Percentiles rank a stretch among this genome's conserved stretches.
Conservation (phyloP, 2,113 vertebrate genomes). For the Oenanthe melanoleuca region DNA sequence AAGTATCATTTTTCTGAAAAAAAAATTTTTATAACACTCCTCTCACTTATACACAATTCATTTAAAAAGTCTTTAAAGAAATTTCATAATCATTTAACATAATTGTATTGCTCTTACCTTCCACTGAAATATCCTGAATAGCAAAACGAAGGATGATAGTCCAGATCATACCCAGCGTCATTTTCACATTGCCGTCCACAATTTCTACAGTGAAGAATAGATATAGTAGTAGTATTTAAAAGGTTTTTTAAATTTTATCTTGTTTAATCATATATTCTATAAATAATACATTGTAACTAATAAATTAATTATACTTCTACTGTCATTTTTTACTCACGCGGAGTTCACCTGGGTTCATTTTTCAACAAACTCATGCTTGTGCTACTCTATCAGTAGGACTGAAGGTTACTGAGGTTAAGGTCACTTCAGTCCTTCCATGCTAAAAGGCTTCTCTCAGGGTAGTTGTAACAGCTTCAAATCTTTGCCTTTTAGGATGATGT, state of each 20-base stretch:
- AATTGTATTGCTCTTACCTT: constrained; percentile 82
- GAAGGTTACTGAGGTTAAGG: neutral
- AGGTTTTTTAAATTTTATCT: neutral
- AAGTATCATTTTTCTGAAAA: neutral
- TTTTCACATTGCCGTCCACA: constrained; percentile 96
- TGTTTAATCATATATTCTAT: neutral
- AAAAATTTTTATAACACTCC: neutral
- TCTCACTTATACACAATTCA: neutral
- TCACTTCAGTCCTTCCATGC: neutral
- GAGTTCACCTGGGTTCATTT: neutral
- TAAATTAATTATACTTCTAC: neutral
- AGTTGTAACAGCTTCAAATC: neutral
- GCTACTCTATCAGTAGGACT: neutral
- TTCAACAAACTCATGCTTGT: neutral
- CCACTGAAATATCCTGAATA: constrained; percentile 97
- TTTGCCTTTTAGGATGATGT: neutral
- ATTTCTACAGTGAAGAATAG: constrained; percentile 83
- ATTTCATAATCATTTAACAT: neutral
- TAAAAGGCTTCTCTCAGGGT: neutral
- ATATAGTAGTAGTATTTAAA: neutral
- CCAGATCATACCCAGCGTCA: constrained; percentile 99
- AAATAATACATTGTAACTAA: neutral
- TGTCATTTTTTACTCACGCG: neutral
- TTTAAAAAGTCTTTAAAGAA: neutral
- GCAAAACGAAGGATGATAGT: constrained; percentile 99